phyloP scores from a whole-genome alignment of 2,888 invertebrate genomes.

The Hybos culiciformis region DNA sequence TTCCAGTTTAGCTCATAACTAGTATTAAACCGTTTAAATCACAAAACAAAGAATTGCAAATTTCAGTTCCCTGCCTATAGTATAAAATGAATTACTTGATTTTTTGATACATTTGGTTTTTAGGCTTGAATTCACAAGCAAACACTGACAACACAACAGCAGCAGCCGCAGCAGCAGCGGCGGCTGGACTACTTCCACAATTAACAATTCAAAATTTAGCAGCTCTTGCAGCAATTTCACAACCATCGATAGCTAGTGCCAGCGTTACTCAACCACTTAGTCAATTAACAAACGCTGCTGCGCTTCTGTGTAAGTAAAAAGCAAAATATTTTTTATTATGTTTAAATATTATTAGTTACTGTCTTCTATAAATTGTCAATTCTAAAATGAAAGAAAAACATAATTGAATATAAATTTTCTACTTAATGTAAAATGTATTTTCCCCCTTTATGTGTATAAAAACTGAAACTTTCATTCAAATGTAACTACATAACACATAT shows the following conservation, averaged over 20 bases:
- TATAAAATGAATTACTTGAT: too few species aligned
- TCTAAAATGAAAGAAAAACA: neutral
- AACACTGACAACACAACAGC: constrained; percentile 25
- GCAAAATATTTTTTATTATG: neutral
- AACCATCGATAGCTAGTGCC: constrained; percentile 35
- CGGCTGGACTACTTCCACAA: constrained; percentile 48
- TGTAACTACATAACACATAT: neutral
- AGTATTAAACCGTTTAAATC: too few species aligned
- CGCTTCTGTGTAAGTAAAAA: constrained; percentile 32
- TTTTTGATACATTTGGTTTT: neutral
- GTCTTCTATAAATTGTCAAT: neutral
- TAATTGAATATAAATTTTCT: neutral
- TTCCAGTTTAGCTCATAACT: too few species aligned
- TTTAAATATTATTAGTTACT: neutral
- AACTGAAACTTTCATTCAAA: neutral
- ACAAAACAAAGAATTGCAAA: too few species aligned
- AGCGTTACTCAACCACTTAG: constrained; percentile 25
- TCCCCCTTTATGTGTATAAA: neutral
- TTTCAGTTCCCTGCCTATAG: too few species aligned
- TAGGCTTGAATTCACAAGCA: constrained; percentile 30
- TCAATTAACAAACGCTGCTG: constrained; percentile 34
- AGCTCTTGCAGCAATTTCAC: constrained; percentile 54
- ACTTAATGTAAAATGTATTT: neutral
- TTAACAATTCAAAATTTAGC: constrained; percentile 87
- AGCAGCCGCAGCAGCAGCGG: constrained; percentile 29